These are phyloP conservation scores for Idaea aversata DNA, from an alignment of 2,888 invertebrate genomes.

Conservation along the genomic window DNA sequence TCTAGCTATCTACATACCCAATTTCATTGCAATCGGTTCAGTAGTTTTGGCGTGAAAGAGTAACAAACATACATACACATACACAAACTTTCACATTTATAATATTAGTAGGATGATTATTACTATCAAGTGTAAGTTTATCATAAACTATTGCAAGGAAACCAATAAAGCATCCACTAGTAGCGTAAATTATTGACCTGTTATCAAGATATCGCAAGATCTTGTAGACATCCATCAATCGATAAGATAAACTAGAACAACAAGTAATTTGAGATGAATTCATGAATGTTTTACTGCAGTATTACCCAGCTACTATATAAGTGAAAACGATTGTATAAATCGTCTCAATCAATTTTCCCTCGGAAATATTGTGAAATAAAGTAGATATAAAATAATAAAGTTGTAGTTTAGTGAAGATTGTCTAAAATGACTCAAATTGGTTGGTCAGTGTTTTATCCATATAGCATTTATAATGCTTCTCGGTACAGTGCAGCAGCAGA, in stretches of 20 bases:
- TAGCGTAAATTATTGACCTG: slow-evolving; percentile 10
- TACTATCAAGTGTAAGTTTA: too few relatives aligned
- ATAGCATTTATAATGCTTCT: slow-evolving; percentile 15
- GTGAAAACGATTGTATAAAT: background rate
- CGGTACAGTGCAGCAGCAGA: slow-evolving; percentile 10
- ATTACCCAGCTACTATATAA: slow-evolving; percentile 8
- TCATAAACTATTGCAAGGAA: too few relatives aligned
- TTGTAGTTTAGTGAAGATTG: slow-evolving; percentile 6
- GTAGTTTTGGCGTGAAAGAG: too few relatives aligned
- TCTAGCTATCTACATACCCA: too few relatives aligned
- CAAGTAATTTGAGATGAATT: slow-evolving; percentile 6
- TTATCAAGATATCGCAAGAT: slow-evolving; percentile 20
- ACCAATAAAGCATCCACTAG: too few relatives aligned
- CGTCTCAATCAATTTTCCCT: background rate
- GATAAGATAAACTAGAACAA: slow-evolving; percentile 23
- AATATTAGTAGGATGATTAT: too few relatives aligned
- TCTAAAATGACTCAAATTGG: slow-evolving; percentile 13
- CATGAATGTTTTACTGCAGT: slow-evolving; percentile 1
- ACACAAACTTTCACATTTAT: too few relatives aligned
- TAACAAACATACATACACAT: too few relatives aligned
- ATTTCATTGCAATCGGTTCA: too few relatives aligned
- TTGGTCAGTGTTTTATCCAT: slow-evolving; percentile 26
- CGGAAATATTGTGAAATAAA: background rate
- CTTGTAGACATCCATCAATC: slow-evolving; percentile 18
- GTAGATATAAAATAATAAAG: background rate